Conservation (phyloP, 2,888 invertebrate species). For the Tridacna crocea region DNA sequence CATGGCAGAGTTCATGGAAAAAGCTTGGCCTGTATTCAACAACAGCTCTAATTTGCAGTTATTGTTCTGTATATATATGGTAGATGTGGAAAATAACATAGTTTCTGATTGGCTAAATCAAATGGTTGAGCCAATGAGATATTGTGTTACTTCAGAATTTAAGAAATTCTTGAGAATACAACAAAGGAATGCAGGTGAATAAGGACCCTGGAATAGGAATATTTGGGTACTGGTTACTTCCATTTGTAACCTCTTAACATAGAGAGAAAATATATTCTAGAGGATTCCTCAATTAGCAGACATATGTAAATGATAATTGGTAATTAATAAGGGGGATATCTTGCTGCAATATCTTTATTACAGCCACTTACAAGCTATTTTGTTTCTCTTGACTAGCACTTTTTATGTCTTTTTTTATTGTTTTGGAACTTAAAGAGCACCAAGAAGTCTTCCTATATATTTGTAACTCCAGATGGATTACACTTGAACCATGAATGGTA, state of each 20-base stretch:
- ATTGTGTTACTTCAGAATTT: too few relatives aligned
- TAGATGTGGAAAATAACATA: not conserved
- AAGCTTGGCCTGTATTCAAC: too few relatives aligned
- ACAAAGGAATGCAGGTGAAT: too few relatives aligned
- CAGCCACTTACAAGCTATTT: slow-evolving; percentile 7
- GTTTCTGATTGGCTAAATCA: too few relatives aligned
- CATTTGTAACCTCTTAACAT: too few relatives aligned
- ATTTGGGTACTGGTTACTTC: too few relatives aligned
- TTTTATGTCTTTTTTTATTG: slow-evolving; percentile 9
- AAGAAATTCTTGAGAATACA: too few relatives aligned
- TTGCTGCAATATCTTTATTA: slow-evolving; percentile 10
- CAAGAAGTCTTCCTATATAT: not conserved
- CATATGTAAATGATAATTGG: slow-evolving; percentile 19
- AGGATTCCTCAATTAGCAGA: slow-evolving; percentile 7
- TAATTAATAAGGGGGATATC: slow-evolving; percentile 23
- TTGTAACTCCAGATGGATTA: slow-evolving; percentile 5
- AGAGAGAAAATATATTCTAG: not conserved
- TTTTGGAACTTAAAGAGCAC: not conserved
- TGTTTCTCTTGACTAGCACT: not conserved
- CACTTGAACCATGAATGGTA: too few relatives aligned
- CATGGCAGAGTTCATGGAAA: too few relatives aligned
- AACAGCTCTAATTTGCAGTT: too few relatives aligned
- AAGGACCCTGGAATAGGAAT: too few relatives aligned
- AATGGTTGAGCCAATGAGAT: too few relatives aligned
- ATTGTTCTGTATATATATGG: not conserved